phyloP scores from a whole-genome alignment of 1,140 invertebrate species.

The Homarus americanus region DNA sequence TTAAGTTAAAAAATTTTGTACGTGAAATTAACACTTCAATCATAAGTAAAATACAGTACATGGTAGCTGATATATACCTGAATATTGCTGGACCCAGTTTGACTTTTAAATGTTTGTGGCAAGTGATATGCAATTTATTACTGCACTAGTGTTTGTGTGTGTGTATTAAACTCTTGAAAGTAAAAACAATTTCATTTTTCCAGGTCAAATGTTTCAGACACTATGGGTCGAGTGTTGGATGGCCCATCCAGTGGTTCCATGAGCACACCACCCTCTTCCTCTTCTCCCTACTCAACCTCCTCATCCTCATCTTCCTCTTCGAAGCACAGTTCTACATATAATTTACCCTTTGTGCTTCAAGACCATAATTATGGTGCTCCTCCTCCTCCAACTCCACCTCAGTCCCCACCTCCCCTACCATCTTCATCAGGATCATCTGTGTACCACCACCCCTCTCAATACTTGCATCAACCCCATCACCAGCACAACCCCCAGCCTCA shows the following conservation, averaged over 20 bases:
- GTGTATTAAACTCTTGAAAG: too few species aligned
- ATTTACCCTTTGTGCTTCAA: slow-evolving; percentile 84
- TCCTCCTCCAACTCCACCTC: slow-evolving; percentile 82
- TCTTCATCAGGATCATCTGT: slow-evolving; percentile 25
- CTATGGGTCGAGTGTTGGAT: slow-evolving; percentile 75
- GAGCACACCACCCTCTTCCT: slow-evolving; percentile 79
- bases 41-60: too few species aligned
- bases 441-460: slow-evolving; percentile 22
- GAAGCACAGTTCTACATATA: slow-evolving; percentile 74
- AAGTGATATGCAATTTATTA: too few species aligned
- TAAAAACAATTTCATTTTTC: not conserved
- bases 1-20: too few species aligned
- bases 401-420: slow-evolving; percentile 76
- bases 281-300: slow-evolving; percentile 77
- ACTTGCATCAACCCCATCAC: slow-evolving; percentile 20
- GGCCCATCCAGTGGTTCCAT: slow-evolving; percentile 75
- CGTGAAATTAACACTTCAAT: too few species aligned
- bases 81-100: too few species aligned
- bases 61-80: too few species aligned
- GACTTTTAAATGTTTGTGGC: too few species aligned
- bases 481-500: slow-evolving; percentile 76
- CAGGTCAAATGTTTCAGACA: slow-evolving; percentile 64
- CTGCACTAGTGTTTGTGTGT: too few species aligned
- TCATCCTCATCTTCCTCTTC: slow-evolving; percentile 79
- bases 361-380: slow-evolving; percentile 90